Conservation (phyloP, 2,113 vertebrate species). For the Sylvicapra grimmia region DNA sequence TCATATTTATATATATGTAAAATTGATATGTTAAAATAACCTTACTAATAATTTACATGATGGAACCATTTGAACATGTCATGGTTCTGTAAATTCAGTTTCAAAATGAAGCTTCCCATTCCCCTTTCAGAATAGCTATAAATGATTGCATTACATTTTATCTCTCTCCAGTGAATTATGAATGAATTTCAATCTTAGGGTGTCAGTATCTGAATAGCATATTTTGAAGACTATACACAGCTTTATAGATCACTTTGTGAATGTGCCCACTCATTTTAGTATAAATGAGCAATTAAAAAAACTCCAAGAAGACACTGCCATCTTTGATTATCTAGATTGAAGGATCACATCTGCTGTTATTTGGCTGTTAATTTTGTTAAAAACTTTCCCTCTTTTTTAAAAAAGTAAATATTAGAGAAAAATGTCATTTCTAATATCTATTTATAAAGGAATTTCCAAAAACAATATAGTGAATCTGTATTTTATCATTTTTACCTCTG, state of each 20-base stretch:
- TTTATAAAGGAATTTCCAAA: neutral
- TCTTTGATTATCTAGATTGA: neutral
- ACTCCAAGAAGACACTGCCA: neutral
- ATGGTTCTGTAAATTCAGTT: neutral
- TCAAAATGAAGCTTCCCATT: neutral
- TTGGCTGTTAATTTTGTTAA: neutral
- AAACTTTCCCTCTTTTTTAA: neutral
- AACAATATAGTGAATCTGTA: neutral
- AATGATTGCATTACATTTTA: neutral
- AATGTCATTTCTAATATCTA: neutral
- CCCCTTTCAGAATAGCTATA: neutral
- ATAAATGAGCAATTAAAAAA: neutral
- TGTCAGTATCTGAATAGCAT: neutral
- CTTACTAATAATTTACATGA: neutral
- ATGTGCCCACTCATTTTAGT: neutral
- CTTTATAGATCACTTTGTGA: neutral
- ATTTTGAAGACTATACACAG: neutral
- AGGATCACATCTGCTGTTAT: neutral
- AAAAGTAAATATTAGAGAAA: neutral
- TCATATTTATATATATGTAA: neutral
- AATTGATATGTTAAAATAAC: neutral
- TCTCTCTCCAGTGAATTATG: neutral
- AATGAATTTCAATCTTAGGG: conserved; percentile 1
- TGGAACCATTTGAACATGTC: neutral
- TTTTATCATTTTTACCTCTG: neutral